A percentile compares a stretch with the other conserved stretches of the same genome.
Evolutionary conservation across 2,113 vertebrate genomes (phyloP).

Genomic region (Columba janthina): DNA sequence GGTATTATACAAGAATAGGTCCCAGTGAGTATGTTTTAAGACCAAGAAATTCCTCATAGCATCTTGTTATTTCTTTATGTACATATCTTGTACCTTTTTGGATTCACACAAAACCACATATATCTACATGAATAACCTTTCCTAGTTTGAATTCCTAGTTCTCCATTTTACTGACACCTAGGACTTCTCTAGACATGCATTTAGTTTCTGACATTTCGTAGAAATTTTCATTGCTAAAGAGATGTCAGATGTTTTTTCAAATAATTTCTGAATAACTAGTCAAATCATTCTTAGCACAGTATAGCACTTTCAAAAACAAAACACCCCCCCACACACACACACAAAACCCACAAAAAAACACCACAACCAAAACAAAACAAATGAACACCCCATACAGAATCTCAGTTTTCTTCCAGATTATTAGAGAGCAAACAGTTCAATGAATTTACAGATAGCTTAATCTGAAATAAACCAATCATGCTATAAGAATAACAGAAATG

Average conservation of each 20-base stretch:
- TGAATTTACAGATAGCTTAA: background rate
- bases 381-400: background rate
- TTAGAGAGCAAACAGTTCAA: background rate
- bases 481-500: background rate
- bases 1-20: background rate
- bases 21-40: background rate
- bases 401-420: background rate
- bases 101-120: background rate
- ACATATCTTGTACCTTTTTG: background rate
- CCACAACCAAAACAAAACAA: too few relatives aligned
- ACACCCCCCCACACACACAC: background rate
- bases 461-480: background rate
- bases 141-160: background rate
- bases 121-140: background rate
- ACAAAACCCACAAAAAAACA: background rate
- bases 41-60: background rate
- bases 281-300: background rate
- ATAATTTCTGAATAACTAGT: background rate
- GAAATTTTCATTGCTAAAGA: background rate
- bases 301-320: background rate
- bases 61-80: background rate
- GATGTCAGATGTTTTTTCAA: background rate
- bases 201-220: background rate
- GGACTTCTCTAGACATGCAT: background rate
- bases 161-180: background rate